Percentiles rank a stretch among this genome's conserved stretches.
Conservation (phyloP, 2,888 invertebrate genomes). For the Onthophagus sagittarius region DNA sequence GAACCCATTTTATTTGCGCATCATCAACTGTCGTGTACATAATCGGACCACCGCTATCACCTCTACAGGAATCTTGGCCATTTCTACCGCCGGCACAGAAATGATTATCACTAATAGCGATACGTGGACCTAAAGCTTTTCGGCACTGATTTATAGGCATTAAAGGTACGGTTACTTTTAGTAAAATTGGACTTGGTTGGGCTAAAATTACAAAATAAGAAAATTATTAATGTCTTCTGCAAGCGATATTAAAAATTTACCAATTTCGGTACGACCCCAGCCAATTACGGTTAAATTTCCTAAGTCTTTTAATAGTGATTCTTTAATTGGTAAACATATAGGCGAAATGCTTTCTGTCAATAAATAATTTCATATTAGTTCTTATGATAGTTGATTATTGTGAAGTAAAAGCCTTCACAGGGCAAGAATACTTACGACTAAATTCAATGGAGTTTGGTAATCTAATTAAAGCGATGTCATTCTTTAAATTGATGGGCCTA, state of each 20-base stretch:
- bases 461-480: slow-evolving; percentile 47
- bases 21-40: slow-evolving; percentile 54
- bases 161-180: slow-evolving; percentile 8
- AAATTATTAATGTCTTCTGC: background rate
- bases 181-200: slow-evolving; percentile 1
- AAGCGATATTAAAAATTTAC: background rate
- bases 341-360: slow-evolving; percentile 14
- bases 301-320: background rate
- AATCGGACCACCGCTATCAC: slow-evolving; percentile 56
- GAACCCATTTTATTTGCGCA: background rate
- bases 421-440: slow-evolving; percentile 33
- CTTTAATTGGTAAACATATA: slow-evolving; percentile 10
- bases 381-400: too few species aligned
- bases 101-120: slow-evolving; percentile 44
- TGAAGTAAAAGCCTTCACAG: too few species aligned
- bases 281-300: slow-evolving; percentile 17
- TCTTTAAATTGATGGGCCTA: slow-evolving; percentile 36
- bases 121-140: background rate
- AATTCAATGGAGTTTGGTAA: slow-evolving; percentile 34
- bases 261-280: slow-evolving; percentile 15
- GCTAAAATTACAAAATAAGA: slow-evolving; percentile 13
- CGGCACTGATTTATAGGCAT: background rate
- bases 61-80: slow-evolving; percentile 64
- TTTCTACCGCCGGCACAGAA: slow-evolving; percentile 67
- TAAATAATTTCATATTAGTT: too few species aligned